Evolutionary conservation across 2,888 invertebrate genomes (phyloP), one percentile per base, ranked within the genome.

Genomic region (Lasius fuliginosus): DNA sequence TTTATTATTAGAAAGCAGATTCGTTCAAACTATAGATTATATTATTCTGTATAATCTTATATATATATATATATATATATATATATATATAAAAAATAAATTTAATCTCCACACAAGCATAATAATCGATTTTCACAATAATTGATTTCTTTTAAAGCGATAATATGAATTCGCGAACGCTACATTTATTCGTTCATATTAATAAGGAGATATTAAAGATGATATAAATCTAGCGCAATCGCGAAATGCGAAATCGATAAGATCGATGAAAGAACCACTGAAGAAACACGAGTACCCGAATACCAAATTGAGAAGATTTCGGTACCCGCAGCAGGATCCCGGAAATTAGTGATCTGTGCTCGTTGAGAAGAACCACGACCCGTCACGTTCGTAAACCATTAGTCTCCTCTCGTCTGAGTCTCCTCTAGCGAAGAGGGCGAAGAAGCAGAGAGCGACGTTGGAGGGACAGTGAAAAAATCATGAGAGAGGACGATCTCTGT

Each of bases 371-470:
- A 84, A 86, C 83, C 83, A 79, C 86, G 89, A 89, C 85, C 92
- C 90, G 90, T 92, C 92, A 92, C 93, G 90, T 90, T 87, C 89
- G 89, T 89, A 87, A 89, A 92, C 91, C 93, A 93, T 93, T 93
- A 93, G 93, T 92, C 92, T 91, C 89, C 88, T 81, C 79, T 83
- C 83, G 84, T 75, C 82, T 53, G 60, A 67, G 73, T 74, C 82
- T 82, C 49, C 65, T 79, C 76, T 83, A 84, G 77, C 40, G 77
- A 75, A 74, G 42, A 71, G 46, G n/a, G 42, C 46, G 69, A 71
- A 33, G 85, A 67, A 62, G 67, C 53, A 74, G 82, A 56, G 49
- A 74, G 68, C 36, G 74, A 53, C 62, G 67, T 56, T n/a, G 56
- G 74, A 36, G 71, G 73, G 74, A 53, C 58, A 42, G 73, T 42